Percentiles rank a stretch among this genome's conserved stretches.
These are phyloP conservation scores for Rhingia campestris DNA, from an alignment of 2,888 invertebrate species.

Conservation along the genomic window DNA sequence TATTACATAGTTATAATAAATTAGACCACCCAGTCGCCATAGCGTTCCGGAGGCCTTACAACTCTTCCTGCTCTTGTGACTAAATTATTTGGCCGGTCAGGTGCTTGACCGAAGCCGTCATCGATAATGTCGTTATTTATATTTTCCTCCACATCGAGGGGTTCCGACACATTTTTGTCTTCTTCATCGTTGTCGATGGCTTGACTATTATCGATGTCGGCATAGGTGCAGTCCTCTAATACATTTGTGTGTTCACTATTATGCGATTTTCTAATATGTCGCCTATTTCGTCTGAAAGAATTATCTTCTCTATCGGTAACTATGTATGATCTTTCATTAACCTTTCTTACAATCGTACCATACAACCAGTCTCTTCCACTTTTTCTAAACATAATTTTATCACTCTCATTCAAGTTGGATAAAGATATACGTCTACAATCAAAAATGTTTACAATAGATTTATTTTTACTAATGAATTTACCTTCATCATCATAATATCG, in stretches of 20 bases:
- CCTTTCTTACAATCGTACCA: slow-evolving; percentile 26
- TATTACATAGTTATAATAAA: not conserved
- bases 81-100: slow-evolving; percentile 30
- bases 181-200: slow-evolving; percentile 5
- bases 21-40: slow-evolving; percentile 20
- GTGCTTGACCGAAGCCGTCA: slow-evolving; percentile 7
- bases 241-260: slow-evolving; percentile 9
- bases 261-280: slow-evolving; percentile 23
- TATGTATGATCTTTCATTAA: slow-evolving; percentile 30
- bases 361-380: slow-evolving; percentile 50
- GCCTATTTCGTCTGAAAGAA: slow-evolving; percentile 31
- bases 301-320: slow-evolving; percentile 21
- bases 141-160: not conserved
- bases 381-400: slow-evolving; percentile 59
- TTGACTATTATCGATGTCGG: slow-evolving; percentile 32
- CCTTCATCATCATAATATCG: too few species aligned
- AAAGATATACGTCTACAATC: slow-evolving; percentile 18
- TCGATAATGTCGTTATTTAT: slow-evolving; percentile 11
- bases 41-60: slow-evolving; percentile 35
- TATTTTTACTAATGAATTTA: too few species aligned
- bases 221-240: slow-evolving; percentile 19
- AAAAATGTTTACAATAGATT: too few species aligned
- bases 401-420: slow-evolving; percentile 36
- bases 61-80: slow-evolving; percentile 54
- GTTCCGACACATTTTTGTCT: slow-evolving; percentile 4